Conservation (phyloP, 2,113 vertebrate species). For the Labeo catla region DNA sequence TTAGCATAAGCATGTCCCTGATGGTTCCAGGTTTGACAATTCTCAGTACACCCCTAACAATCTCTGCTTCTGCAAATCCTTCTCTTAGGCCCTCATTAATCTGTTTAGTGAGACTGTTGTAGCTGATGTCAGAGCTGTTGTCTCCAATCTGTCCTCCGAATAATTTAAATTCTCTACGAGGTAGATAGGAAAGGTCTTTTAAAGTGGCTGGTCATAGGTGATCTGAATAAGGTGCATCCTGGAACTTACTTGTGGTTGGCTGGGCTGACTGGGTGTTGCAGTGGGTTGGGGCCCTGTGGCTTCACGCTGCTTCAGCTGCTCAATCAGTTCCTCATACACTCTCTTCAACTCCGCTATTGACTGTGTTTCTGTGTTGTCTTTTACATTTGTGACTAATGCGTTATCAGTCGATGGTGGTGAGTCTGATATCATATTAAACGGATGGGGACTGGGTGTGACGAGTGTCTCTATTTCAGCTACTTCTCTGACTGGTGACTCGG, state of each 20-base stretch:
- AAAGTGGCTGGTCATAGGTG: no score
- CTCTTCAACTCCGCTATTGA: neutral
- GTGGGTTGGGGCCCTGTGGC: neutral
- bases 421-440: neutral
- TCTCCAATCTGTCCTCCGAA: constrained; percentile 41
- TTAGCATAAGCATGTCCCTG: constrained; percentile 46
- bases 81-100: constrained; percentile 45
- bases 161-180: constrained; percentile 41
- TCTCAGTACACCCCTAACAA: constrained; percentile 41
- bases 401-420: neutral
- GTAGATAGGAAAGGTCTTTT: neutral
- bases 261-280: no score
- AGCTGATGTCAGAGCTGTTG: constrained; percentile 38
- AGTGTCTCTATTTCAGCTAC: neutral
- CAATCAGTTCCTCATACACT: neutral
- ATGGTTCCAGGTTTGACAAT: constrained; percentile 45
- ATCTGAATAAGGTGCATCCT: no score
- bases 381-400: no score
- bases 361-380: neutral
- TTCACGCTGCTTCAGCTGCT: neutral
- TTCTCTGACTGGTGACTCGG: no score
- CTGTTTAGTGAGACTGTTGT: constrained; percentile 48
- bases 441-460: neutral
- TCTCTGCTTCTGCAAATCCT: constrained; percentile 18
- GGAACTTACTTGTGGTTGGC: no score